A percentile compares a stretch with the other conserved stretches of the same genome.
phyloP scores from a whole-genome alignment of 2,113 vertebrate genomes.

The Nyctereutes procyonoides region DNA sequence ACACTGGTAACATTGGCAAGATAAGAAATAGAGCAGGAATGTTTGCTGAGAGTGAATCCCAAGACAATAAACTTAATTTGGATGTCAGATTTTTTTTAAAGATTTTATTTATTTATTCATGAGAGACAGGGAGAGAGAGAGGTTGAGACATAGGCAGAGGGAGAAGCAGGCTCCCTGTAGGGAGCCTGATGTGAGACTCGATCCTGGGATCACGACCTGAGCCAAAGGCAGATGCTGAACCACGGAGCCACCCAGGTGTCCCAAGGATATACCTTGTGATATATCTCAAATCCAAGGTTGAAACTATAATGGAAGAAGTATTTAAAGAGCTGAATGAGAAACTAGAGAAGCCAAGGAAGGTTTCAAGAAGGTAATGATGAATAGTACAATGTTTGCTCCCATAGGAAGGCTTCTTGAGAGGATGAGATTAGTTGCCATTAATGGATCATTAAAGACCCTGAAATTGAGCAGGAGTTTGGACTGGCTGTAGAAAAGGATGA shows the following conservation, averaged over 20 bases:
- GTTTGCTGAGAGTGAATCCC: background rate
- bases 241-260: too few relatives aligned
- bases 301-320: conserved; percentile 40
- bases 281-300: background rate
- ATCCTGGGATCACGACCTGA: too few relatives aligned
- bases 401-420: conserved; percentile 24
- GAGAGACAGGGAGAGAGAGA: too few relatives aligned
- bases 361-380: conserved; percentile 46
- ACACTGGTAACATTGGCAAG: background rate
- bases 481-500: background rate
- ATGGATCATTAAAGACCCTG: background rate
- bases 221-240: too few relatives aligned
- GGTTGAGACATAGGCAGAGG: too few relatives aligned
- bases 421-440: background rate
- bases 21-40: conserved; percentile 8
- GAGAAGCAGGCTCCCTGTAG: too few relatives aligned
- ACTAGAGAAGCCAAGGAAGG: background rate
- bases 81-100: background rate
- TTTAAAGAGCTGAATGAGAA: conserved; percentile 10
- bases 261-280: background rate
- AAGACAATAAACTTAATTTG: background rate
- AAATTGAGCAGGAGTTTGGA: conserved; percentile 7
- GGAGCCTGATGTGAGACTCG: too few relatives aligned
- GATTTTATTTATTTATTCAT: too few relatives aligned
- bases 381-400: background rate